These are phyloP conservation scores for Allophyes oxyacanthae DNA, from an alignment of 2,888 invertebrate species.

Conservation along the genomic window DNA sequence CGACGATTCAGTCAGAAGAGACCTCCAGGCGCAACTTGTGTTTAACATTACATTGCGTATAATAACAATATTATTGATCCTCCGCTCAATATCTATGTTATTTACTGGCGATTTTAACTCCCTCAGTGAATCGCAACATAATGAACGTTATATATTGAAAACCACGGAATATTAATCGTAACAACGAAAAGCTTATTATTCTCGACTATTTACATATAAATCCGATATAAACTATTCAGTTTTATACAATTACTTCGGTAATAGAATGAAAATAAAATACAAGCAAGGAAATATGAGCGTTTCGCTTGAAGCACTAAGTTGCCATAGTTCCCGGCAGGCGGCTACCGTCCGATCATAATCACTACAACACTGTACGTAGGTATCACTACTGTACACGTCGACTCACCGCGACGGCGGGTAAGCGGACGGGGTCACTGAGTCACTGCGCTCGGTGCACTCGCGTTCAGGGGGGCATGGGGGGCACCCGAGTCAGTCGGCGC, in stretches of 20 bases:
- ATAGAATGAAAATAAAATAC: constrained; percentile 36
- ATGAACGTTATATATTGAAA: constrained; percentile 33
- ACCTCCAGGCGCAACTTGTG: constrained; percentile 26
- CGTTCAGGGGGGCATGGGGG: too few species aligned
- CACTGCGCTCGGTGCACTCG: too few species aligned
- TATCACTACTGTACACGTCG: neutral
- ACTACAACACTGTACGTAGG: neutral
- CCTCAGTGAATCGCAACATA: constrained; percentile 31
- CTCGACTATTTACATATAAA: constrained; percentile 46
- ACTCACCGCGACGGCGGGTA: constrained; percentile 1
- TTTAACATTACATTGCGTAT: constrained; percentile 17
- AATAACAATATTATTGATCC: constrained; percentile 28
- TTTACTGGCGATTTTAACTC: constrained; percentile 19
- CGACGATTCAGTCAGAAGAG: constrained; percentile 36
- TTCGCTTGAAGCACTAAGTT: constrained; percentile 29
- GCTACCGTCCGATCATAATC: constrained; percentile 3
- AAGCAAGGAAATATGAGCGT: constrained; percentile 46
- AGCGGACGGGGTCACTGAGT: neutral
- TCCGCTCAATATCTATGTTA: constrained; percentile 31
- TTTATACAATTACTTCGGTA: constrained; percentile 36
- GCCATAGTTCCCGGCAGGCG: constrained; percentile 11
- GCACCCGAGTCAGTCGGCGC: constrained; percentile 1
- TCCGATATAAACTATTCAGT: constrained; percentile 39
- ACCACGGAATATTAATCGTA: constrained; percentile 30
- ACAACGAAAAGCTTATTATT: constrained; percentile 33